These are phyloP conservation scores for Aphelenchoides fujianensis DNA, from an alignment of 1,140 invertebrate species.

Conservation along the genomic window DNA sequence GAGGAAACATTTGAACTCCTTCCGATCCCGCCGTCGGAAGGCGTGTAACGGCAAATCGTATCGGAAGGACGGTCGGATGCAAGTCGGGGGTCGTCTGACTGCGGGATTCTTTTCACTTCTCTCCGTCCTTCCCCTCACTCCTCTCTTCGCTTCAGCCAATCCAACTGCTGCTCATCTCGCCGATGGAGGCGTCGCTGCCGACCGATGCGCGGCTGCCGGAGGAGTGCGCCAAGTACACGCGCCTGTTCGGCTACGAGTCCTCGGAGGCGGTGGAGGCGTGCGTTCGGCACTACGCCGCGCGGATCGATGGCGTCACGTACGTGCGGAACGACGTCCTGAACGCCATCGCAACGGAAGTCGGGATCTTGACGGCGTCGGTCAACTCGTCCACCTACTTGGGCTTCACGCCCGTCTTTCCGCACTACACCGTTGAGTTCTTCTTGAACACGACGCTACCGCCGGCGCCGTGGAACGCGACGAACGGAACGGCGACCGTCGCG, in stretches of 20 bases:
- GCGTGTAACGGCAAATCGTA: too few species aligned
- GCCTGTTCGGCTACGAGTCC: not conserved
- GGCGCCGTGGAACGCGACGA: too few species aligned
- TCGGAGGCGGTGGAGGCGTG: not conserved
- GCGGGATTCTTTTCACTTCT: too few species aligned
- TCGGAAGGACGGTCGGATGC: too few species aligned
- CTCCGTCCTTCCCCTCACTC: too few species aligned
- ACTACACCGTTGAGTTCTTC: not conserved
- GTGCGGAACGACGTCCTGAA: not conserved
- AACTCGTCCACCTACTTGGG: not conserved
- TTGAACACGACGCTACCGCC: not conserved
- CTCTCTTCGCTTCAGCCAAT: not conserved
- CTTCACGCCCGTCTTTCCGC: not conserved
- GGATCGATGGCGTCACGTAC: not conserved
- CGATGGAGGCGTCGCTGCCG: not conserved
- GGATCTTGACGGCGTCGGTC: not conserved
- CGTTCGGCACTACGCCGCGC: not conserved
- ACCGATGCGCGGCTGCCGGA: not conserved
- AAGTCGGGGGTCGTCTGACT: too few species aligned
- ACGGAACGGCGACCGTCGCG: too few species aligned
- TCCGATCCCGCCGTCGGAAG: too few species aligned
- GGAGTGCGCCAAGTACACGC: not conserved
- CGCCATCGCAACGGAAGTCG: not conserved
- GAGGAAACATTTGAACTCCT: too few species aligned
- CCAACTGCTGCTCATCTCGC: not conserved